Conservation (phyloP, 2,888 invertebrate genomes). For the Mantis religiosa region DNA sequence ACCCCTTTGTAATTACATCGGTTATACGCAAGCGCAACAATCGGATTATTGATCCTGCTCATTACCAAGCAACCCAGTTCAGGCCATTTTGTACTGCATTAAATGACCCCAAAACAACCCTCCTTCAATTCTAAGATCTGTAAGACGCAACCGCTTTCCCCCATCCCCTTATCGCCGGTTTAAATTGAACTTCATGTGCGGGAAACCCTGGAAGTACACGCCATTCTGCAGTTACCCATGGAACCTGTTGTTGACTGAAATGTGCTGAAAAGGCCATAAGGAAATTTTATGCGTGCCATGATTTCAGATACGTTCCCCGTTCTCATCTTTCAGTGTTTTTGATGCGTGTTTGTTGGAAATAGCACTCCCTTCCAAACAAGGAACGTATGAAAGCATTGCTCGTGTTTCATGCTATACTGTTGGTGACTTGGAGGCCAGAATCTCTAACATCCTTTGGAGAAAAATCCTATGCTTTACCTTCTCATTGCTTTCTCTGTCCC, state of each 20-base stretch:
- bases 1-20: not conserved
- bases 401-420: no score
- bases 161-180: not conserved
- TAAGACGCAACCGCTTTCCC: not conserved
- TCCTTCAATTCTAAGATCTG: not conserved
- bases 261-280: not conserved
- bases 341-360: no score
- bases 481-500: no score
- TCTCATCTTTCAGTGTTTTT: no score
- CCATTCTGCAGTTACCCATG: not conserved
- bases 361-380: no score
- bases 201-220: not conserved
- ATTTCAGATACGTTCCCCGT: no score
- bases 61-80: not conserved
- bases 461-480: no score
- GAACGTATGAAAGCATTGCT: no score
- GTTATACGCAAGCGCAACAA: constrained; percentile 4
- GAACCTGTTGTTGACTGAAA: not conserved
- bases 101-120: not conserved
- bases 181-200: not conserved
- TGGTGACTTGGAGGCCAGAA: no score
- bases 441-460: no score
- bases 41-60: constrained; percentile 3
- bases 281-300: not conserved
- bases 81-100: constrained; percentile 12